These are phyloP conservation scores for Coecobrya sp. DNA, from an alignment of 2,888 invertebrate genomes.

Conservation along the genomic window DNA sequence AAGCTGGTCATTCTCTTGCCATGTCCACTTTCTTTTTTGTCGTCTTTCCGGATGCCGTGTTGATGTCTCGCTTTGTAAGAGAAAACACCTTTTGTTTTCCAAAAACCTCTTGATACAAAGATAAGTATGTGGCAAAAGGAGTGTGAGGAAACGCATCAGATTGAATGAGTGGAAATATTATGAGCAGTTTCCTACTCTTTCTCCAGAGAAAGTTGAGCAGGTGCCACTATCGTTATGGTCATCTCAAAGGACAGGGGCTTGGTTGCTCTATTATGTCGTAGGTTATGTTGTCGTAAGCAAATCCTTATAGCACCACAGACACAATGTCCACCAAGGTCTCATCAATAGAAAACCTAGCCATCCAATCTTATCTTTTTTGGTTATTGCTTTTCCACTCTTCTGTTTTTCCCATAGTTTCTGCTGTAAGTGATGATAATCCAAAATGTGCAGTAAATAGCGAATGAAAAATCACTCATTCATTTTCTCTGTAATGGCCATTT, in stretches of 20 bases:
- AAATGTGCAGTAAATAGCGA: conserved; percentile 71
- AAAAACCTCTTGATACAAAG: conserved; percentile 64
- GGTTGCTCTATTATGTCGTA: neutral
- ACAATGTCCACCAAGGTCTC: conserved; percentile 52
- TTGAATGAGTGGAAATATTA: conserved; percentile 32
- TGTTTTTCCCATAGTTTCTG: neutral
- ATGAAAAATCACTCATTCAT: conserved; percentile 79
- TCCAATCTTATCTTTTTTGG: conserved; percentile 69
- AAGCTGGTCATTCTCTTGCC: conserved; percentile 53
- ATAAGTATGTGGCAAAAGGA: conserved; percentile 38
- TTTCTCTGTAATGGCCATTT: conserved; percentile 76
- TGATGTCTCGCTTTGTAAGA: neutral
- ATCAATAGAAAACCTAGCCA: conserved; percentile 66
- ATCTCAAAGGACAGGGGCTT: conserved; percentile 17
- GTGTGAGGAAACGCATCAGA: neutral
- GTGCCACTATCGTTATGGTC: conserved; percentile 68
- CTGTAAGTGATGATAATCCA: conserved; percentile 58
- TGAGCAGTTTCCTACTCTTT: conserved; percentile 6
- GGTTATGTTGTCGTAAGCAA: conserved; percentile 63
- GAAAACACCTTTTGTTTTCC: conserved; percentile 63
- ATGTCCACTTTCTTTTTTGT: conserved; percentile 11
- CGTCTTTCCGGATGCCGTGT: neutral
- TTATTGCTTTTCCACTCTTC: conserved; percentile 63
- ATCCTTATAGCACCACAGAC: neutral
- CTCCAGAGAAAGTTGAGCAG: conserved; percentile 64